Base-by-base conservation (phyloP, 1,140 invertebrate species). In the Papilio aristodemus region DNA sequence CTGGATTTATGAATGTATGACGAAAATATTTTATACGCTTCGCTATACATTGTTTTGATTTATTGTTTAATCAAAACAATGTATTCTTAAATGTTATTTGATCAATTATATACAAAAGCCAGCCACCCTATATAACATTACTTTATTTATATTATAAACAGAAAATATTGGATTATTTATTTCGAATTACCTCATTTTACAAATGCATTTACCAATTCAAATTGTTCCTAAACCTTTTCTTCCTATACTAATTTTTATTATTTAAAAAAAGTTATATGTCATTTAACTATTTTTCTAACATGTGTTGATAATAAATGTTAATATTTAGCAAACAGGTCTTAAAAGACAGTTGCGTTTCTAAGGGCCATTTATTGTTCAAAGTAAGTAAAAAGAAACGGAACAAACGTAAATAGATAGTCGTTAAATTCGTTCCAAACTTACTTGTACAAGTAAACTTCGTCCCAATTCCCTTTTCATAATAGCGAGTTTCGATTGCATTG, bases 311-410 rank as follows among this genome's bases (percentile, higher is more conserved):
- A 63, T 22, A 64, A 41, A 64, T 64, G 37, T 43, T 27, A 63
- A 63, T 63, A 14, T 39, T 25, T 38, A 5, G 39, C 60, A 32
- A 22, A 36, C 9, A 66, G 13, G 41, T 50, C 43, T 66, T 78
- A 79, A 79, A 79, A 83, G 75, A 81, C 78, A 82, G 75, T 79
- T 77, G 69, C 73, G 71, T 80, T 81, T 72, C 77, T 68, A 73
- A 86, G 79, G 81, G 75, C 74, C 80, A 85, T 88, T 90, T 88
- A 89, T 89, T 89, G 83, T 86, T 84, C 77, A 80, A 80, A 81
- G 79, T 82, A 83, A 83, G 79, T 85, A 85, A 85, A 89, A 87
- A 83, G 82, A 84, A 82, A 79, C 76, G 62, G 74, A 77, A 75
- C 75, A 77, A 83, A 81, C 77, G 75, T 78, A 78, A 72, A 76